Base-by-base conservation (phyloP, 1,140 invertebrate species). In the Melanaphis sacchari region DNA sequence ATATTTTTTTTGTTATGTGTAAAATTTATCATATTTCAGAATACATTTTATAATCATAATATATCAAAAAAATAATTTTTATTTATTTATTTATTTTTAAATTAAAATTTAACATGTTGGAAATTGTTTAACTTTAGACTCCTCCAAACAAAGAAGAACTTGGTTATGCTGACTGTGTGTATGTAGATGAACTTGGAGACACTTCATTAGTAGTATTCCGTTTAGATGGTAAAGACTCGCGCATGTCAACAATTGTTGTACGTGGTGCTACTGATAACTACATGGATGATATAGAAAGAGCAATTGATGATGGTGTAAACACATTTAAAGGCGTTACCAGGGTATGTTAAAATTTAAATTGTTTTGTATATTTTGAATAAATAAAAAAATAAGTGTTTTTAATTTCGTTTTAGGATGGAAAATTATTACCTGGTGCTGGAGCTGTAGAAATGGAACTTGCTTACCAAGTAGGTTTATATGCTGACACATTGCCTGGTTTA, bases 241-340 rank as follows among this genome's bases (percentile, higher is more conserved):
- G 97, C 41, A 97, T 99, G 94, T 96, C 98, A 1, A 99, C 99
- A 1, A 97, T 99, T 94, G 97, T 99, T 31, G 96, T 99, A 93
- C 96, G 99, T 94, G 99, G 99, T 1, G 97, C 99, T 1, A 99
- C 99, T 36, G 98, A 99, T 93, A 99, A 99, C 95, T 98, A 98
- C 94, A 99, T 99, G 98, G 99, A 99, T 95, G 99, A 99, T 94
- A 98, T 99, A 95, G 99, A 99, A 95, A 96, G 99, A 94, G 98
- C 99, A 59, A 97, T 99, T 94, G 99, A 99, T 96, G 99, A 99
- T 96, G 99, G 98, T 94, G 98, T 99, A 7, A 99, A 99, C 95
- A 99, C 98, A 40, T 99, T 99, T 95, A 99, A 99, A 95, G 97
- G 97, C 85, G 95, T 99, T 49, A 96, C 97, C 31, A 95, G 95